Evolutionary conservation across 2,113 vertebrate species (phyloP), one percentile per base, ranked within the genome.

Genomic region (Leptobrachium leishanense): DNA sequence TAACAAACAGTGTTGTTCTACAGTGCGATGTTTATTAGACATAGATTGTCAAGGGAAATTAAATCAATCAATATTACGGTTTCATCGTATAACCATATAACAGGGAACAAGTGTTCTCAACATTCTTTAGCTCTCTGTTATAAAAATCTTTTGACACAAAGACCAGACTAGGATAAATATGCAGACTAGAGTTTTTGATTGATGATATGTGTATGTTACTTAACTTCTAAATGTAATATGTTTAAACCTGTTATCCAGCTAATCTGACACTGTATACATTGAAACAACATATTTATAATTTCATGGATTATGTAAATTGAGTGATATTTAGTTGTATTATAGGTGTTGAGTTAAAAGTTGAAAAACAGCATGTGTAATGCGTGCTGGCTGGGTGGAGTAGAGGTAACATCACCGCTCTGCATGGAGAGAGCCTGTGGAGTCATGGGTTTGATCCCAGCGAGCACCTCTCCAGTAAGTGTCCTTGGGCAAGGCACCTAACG

Each of bases 121-220:
- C 15, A 64, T 64, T 64, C 62, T 39, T 64, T 64, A 64, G 62
- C 2, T 64, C 62, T 6, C 5, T 64, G 62, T 64, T 64, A 62
- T 62, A 15, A 62, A 62, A 62, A 12, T 3, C 59, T 62, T 20
- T 64, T 6, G 13, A 64, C 62, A 64, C 20, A 64, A n/a, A 64
- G 31, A 20, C 62, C 15, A 64, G 62, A 31, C 15, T 31, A 64
- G 10, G n/a, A 43, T 43, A 44, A 43, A 50, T 50, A 75, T 39
- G 42, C 12, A 10, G 65, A 31, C 11, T 74, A 43, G 62, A 43
- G 50, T 50, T 41, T 40, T 65, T 66, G 73, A 75, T 75, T 75
- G 43, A 75, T 75, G 43, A 75, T 40, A 42, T 75, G 73, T 75
- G 7, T 75, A 66, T 50, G 43, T 65, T 75, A 65, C 44, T 39